Evolutionary conservation across 2,797 vertebrate species (phyloP).

Genomic region (Pseudotriccus pelzelni): DNA sequence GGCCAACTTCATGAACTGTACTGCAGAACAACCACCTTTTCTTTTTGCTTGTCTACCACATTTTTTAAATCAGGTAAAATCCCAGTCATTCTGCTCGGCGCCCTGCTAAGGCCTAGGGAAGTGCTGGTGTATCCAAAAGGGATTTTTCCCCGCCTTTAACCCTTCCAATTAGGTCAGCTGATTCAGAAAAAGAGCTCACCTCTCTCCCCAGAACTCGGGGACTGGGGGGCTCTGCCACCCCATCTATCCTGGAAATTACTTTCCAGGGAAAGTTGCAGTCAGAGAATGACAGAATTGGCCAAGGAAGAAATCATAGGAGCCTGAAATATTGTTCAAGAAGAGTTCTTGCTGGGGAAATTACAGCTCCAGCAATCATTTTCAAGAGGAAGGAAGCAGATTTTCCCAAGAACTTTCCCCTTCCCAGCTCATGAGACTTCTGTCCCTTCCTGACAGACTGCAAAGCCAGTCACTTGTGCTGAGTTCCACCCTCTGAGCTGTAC

Average conservation of each 20-base stretch:
- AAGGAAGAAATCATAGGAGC: background rate
- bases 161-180: accelerated
- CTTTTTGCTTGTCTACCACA: background rate
- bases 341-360: background rate
- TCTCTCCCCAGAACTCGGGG: background rate
- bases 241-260: background rate
- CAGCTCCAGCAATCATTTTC: background rate
- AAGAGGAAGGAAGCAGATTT: background rate
- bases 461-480: background rate
- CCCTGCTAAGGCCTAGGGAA: background rate
- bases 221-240: background rate
- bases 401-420: background rate
- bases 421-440: background rate
- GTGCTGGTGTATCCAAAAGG: background rate
- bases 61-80: background rate
- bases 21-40: background rate
- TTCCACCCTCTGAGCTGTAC: background rate
- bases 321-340: background rate
- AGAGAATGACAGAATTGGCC: background rate
- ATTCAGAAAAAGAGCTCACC: background rate
- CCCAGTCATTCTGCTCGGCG: background rate
- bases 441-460: background rate
- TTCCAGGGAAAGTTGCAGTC: background rate
- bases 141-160: background rate
- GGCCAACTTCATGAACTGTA: background rate